Evolutionary conservation across 37 sponge, comb jelly and placozoan species (phyloP).

Genomic region (Sycon ciliatum): DNA sequence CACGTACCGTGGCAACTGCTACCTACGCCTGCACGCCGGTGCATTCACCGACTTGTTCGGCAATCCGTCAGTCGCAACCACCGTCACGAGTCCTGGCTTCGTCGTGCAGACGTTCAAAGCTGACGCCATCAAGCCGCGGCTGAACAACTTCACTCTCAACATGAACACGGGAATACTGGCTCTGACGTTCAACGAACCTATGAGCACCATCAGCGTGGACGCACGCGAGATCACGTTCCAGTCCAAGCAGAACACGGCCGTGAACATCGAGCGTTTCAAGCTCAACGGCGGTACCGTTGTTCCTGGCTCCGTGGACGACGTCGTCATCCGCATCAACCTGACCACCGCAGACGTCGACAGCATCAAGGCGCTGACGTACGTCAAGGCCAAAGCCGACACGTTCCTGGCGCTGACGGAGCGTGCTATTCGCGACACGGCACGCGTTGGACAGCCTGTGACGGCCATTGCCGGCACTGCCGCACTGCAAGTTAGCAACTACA

Average conservation of each 20-base stretch:
- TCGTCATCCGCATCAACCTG: slow-evolving; percentile 10
- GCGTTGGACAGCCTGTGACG: slow-evolving; percentile 29
- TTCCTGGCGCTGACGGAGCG: slow-evolving; percentile 42
- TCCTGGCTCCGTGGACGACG: slow-evolving; percentile 29
- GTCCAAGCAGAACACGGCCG: neutral
- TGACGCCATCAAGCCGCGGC: slow-evolving; percentile 40
- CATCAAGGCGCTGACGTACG: slow-evolving; percentile 12
- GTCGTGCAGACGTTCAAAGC: slow-evolving; percentile 31
- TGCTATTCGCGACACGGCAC: slow-evolving; percentile 48
- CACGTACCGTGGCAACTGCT: slow-evolving; percentile 57
- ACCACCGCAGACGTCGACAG: neutral
- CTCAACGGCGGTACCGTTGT: slow-evolving; percentile 49
- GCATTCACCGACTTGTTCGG: slow-evolving; percentile 58
- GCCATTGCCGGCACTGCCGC: slow-evolving; percentile 47
- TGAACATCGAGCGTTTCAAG: slow-evolving; percentile 1
- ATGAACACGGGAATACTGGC: slow-evolving; percentile 46
- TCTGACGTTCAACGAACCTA: slow-evolving; percentile 62
- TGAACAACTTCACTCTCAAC: slow-evolving; percentile 47
- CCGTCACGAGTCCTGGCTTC: slow-evolving; percentile 18
- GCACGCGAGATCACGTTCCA: neutral
- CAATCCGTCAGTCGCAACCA: slow-evolving; percentile 15
- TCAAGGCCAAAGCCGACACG: slow-evolving; percentile 33
- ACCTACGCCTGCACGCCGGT: slow-evolving; percentile 33
- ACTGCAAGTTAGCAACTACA: slow-evolving; percentile 40
- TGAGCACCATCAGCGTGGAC: slow-evolving; percentile 6